These are phyloP conservation scores for Aphelenchoides fujianensis DNA, from an alignment of 1,140 invertebrate genomes.

Conservation along the genomic window DNA sequence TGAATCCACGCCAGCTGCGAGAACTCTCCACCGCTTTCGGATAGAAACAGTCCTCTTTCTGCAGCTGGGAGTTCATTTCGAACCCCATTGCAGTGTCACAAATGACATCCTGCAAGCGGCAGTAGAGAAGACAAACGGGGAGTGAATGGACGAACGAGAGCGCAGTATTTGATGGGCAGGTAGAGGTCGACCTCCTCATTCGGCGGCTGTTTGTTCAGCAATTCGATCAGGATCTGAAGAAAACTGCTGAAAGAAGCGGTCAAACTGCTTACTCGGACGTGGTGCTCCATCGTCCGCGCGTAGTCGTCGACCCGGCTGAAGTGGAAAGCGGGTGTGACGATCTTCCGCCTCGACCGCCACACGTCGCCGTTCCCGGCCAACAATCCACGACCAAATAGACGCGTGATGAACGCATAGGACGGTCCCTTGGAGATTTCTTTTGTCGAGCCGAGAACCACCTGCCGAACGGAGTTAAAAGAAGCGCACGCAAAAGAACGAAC, in stretches of 20 bases:
- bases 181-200: not conserved
- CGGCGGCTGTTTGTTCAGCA: constrained; percentile 3
- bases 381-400: not conserved
- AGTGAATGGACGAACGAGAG: no score
- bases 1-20: not conserved
- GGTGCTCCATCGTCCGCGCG: constrained; percentile 6
- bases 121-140: no score
- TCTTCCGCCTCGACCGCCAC: not conserved
- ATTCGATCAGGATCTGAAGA: not conserved
- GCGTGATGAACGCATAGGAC: not conserved
- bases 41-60: not conserved
- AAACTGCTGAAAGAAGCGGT: no score
- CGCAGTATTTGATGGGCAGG: not conserved
- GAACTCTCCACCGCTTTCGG: not conserved
- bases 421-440: not conserved
- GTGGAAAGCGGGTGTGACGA: constrained; percentile 5
- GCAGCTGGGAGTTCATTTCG: not conserved
- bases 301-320: constrained; percentile 5
- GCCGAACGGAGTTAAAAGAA: no score
- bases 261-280: constrained; percentile 1
- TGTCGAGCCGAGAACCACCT: not conserved
- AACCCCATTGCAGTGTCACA: not conserved
- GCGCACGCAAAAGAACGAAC: no score
- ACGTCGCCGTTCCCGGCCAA: not conserved
- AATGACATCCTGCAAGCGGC: constrained; percentile 2